These are phyloP conservation scores for Meriones unguiculatus DNA, from an alignment of 2,113 vertebrate species.

Conservation along the genomic window DNA sequence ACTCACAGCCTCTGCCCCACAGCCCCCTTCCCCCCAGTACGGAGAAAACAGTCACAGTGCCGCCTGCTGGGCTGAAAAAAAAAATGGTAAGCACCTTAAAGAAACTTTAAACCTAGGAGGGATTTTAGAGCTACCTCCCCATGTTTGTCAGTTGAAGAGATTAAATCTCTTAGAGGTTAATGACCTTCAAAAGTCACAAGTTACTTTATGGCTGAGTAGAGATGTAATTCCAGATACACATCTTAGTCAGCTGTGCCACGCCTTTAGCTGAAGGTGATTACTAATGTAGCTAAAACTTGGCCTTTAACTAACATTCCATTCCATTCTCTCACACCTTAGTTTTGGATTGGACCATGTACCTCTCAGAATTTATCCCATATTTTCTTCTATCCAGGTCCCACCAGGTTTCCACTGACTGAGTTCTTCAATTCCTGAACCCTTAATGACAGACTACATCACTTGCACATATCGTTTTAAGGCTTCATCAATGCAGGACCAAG, in stretches of 20 bases:
- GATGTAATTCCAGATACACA: not conserved
- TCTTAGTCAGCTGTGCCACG: not conserved
- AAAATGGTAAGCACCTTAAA: conserved; percentile 36
- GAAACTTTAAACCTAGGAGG: not conserved
- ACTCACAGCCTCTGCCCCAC: no score
- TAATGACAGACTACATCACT: not conserved
- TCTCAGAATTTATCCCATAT: not conserved
- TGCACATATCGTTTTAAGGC: not conserved
- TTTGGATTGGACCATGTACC: not conserved
- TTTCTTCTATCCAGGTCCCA: not conserved
- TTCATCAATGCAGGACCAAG: not conserved
- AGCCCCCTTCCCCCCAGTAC: no score
- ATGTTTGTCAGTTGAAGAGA: conserved; percentile 20
- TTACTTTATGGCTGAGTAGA: conserved; percentile 20
- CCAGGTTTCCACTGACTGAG: conserved; percentile 22
- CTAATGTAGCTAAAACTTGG: not conserved
- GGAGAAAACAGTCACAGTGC: no score
- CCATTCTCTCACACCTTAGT: not conserved
- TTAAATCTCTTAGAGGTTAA: conserved; percentile 31
- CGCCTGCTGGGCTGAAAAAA: not conserved
- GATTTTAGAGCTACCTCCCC: not conserved
- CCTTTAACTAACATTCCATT: conserved; percentile 19
- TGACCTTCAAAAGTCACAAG: conserved; percentile 21
- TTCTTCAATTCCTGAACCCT: not conserved
- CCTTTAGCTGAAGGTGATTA: not conserved